phyloP scores from a whole-genome alignment of 2,113 vertebrate species.

The Aplodontia rufa region DNA sequence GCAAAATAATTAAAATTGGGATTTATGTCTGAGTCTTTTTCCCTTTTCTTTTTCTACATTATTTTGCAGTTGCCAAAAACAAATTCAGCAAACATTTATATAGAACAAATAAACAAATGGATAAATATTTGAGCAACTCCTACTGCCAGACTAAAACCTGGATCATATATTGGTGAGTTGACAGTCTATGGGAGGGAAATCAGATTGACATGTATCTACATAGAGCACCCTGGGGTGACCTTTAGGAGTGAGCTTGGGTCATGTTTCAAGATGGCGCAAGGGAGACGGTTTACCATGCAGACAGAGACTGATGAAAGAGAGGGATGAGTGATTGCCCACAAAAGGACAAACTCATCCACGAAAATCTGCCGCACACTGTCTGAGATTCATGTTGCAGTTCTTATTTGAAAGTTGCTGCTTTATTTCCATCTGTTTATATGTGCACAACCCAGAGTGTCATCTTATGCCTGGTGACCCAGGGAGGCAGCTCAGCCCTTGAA shows the following conservation, averaged over 20 bases:
- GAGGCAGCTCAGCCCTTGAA: neutral
- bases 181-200: neutral
- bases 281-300: neutral
- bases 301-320: neutral
- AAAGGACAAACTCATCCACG: neutral
- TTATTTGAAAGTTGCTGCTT: neutral
- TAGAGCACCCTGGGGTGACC: neutral
- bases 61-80: neutral
- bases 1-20: slow-evolving; percentile 8
- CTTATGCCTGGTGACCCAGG: neutral
- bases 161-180: neutral
- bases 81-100: neutral
- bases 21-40: neutral
- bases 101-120: slow-evolving; percentile 24
- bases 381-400: neutral
- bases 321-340: neutral
- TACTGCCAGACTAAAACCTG: neutral
- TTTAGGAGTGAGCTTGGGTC: neutral
- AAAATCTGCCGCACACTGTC: neutral
- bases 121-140: neutral
- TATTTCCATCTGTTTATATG: neutral
- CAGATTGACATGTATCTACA: neutral
- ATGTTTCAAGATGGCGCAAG: neutral
- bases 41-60: neutral
- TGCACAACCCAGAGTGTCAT: neutral